Evolutionary conservation across 2,888 invertebrate genomes (phyloP), one percentile per base, ranked within the genome.

Genomic region (Phyto melanocephala): DNA sequence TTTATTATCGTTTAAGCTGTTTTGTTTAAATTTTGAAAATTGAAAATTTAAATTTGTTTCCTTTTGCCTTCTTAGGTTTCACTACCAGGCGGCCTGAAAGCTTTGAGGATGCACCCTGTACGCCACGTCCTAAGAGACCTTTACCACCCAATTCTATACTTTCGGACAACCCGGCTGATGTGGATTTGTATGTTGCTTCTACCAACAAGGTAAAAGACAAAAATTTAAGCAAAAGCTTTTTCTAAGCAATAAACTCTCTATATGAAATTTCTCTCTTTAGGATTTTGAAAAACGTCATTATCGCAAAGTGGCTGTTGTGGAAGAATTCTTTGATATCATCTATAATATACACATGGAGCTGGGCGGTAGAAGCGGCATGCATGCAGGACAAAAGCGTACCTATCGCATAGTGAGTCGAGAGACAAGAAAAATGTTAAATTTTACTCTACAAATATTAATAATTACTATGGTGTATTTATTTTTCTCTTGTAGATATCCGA

Each of bases 311-410:
- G 98, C 98, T 0, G 95, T 98, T 42, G 98, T 98, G n/a, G 98
- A 98, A 92, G 97, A 98, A 89, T 98, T 98, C 92, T 98, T 98
- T 91, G 96, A 98, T 90, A 98, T 98, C 85, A 98, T 98, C 89
- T 98, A 98, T 92, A 96, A 96, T 65, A 97, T 98, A 15, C 98
- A 98, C 90, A 98, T 98, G 71, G 98, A 97, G 89, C 93, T 97
- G 87, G 97, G 98, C 90, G 98, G 98, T 67, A 93, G 97, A 86
- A 95, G 95, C 67, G 97, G 98, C 75, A 97, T 97, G 91, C 98
- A 98, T 90, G 98, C 98, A n/a, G 98, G 98, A 47, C 98, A 98
- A 91, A 98, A 98, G 90, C 93, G 98, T 85, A 98, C 98, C 0
- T 98, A 98, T 92, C 94, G 97, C 93, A 98, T 98, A 90, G 98